These are phyloP conservation scores for Eristalinus sepulchralis DNA, from an alignment of 2,888 invertebrate genomes.

Conservation along the genomic window DNA sequence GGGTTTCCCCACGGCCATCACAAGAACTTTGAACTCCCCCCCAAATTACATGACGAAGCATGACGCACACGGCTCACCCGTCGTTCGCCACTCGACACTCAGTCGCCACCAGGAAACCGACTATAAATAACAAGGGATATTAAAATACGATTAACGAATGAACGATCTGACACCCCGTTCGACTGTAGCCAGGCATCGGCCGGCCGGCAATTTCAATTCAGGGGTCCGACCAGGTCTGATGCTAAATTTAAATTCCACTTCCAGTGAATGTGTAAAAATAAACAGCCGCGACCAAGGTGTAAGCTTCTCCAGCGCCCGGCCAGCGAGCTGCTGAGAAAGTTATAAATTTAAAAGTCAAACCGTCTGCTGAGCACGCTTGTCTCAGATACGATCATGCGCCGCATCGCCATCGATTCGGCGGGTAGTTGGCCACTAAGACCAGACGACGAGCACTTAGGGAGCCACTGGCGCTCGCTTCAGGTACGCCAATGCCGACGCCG, in stretches of 20 bases:
- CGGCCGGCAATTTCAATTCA: background rate
- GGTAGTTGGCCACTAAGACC: background rate
- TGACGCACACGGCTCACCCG: background rate
- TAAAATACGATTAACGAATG: constrained; percentile 50
- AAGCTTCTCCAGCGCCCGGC: background rate
- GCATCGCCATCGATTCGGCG: background rate
- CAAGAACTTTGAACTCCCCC: constrained; percentile 45
- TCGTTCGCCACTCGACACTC: constrained; percentile 22
- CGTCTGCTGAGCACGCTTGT: constrained; percentile 28
- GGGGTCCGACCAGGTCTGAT: constrained; percentile 5
- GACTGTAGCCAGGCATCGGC: constrained; percentile 22
- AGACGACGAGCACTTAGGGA: background rate
- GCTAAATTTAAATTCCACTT: constrained; percentile 57
- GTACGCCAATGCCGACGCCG: background rate
- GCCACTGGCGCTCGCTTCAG: background rate
- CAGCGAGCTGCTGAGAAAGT: background rate
- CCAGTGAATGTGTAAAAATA: constrained; percentile 52
- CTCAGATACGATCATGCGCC: background rate
- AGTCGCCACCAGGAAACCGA: constrained; percentile 42
- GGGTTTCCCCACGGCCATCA: background rate
- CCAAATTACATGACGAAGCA: background rate
- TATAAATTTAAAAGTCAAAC: constrained; percentile 40
- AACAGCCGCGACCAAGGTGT: background rate
- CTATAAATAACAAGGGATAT: constrained; percentile 33
- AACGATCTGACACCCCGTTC: constrained; percentile 44